These are phyloP conservation scores for Odontomachus brunneus DNA, from an alignment of 1,140 invertebrate genomes.

Conservation along the genomic window DNA sequence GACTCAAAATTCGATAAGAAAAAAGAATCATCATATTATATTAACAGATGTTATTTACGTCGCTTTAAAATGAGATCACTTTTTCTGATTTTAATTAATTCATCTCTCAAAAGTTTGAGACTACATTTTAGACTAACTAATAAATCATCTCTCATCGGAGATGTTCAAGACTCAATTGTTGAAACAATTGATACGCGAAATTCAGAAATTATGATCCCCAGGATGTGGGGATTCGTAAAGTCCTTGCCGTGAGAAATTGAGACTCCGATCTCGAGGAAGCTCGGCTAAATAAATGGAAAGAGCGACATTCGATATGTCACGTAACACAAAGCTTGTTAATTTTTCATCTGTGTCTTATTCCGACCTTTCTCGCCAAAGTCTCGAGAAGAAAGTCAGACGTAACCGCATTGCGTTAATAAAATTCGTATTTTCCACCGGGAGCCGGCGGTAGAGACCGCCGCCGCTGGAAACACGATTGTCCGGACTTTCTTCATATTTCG, in stretches of 20 bases:
- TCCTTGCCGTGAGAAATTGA: neutral
- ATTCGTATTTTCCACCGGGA: conserved; percentile 36
- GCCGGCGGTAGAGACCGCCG: neutral
- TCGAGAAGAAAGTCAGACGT: conserved; percentile 35
- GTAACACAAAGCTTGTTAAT: conserved; percentile 4
- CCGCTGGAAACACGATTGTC: conserved; percentile 30
- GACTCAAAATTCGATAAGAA: no score
- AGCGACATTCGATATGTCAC: conserved; percentile 5
- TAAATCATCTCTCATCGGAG: neutral
- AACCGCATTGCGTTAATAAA: conserved; percentile 53
- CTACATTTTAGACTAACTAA: no score
- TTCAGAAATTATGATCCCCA: neutral
- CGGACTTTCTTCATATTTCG: conserved; percentile 53
- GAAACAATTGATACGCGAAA: neutral
- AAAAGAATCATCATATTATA: no score
- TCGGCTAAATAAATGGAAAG: neutral
- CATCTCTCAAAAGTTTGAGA: no score
- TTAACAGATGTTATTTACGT: no score
- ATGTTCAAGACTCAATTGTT: neutral
- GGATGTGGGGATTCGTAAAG: no score
- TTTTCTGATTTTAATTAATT: no score
- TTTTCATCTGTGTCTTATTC: conserved; percentile 3
- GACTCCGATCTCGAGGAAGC: neutral
- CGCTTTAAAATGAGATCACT: no score
- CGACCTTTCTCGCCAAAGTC: conserved; percentile 38